Percentiles rank a stretch among this genome's conserved stretches.
Conservation (phyloP, 2,888 invertebrate genomes). For the Temnothorax unifasciatus region DNA sequence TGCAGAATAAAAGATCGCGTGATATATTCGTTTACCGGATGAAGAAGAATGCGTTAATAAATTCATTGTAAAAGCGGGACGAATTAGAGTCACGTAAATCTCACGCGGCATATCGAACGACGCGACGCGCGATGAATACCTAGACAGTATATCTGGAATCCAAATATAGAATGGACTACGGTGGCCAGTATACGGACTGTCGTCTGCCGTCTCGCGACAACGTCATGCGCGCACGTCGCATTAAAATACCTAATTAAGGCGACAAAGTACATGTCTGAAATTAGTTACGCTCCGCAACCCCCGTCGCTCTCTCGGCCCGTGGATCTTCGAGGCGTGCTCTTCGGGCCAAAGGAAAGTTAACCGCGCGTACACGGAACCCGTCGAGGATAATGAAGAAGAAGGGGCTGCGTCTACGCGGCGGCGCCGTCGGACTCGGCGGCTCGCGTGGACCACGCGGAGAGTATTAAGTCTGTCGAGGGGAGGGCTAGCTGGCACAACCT, state of each 20-base stretch:
- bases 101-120: not conserved
- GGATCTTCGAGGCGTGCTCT: constrained; percentile 38
- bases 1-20: not conserved
- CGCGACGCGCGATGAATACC: not conserved
- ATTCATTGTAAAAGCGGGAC: not conserved
- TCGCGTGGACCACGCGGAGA: not conserved
- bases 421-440: constrained; percentile 55
- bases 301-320: constrained; percentile 53
- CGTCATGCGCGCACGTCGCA: constrained; percentile 61
- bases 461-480: not conserved
- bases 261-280: constrained; percentile 68
- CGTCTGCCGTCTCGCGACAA: constrained; percentile 50
- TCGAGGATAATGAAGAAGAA: constrained; percentile 71
- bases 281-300: constrained; percentile 60
- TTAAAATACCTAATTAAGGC: constrained; percentile 72
- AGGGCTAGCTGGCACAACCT: not conserved
- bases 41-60: not conserved
- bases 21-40: not conserved
- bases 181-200: constrained; percentile 45
- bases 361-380: constrained; percentile 40
- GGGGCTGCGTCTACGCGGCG: constrained; percentile 40
- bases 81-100: not conserved
- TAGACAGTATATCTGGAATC: constrained; percentile 17
- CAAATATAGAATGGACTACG: constrained; percentile 31
- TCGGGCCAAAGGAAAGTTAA: constrained; percentile 57